Evolutionary conservation across 2,797 vertebrate genomes (phyloP).

Genomic region (Propithecus perrieri): DNA sequence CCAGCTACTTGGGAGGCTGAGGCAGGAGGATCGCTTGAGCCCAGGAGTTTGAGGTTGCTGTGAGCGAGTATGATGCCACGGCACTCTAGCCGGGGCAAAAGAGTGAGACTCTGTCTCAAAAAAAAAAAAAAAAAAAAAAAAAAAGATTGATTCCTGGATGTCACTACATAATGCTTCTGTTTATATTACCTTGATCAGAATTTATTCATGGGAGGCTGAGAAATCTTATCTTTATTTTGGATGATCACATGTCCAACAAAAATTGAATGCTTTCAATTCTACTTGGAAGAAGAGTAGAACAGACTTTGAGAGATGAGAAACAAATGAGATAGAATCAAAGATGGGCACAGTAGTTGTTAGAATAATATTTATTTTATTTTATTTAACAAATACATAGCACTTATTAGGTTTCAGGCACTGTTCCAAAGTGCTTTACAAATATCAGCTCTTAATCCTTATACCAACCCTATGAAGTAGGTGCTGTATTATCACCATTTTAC

Average conservation of each 20-base stretch:
- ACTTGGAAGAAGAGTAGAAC: neutral
- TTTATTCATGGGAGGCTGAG: conserved; percentile 10
- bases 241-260: neutral
- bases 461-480: neutral
- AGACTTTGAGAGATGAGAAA: conserved; percentile 36
- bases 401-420: neutral
- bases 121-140: no score
- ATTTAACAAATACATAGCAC: neutral
- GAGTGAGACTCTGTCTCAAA: no score
- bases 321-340: neutral
- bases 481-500: neutral
- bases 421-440: conserved; percentile 13
- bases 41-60: no score
- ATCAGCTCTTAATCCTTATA: neutral
- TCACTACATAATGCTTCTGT: neutral
- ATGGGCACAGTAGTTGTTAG: neutral
- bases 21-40: no score
- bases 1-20: no score
- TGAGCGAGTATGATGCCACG: no score
- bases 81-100: no score
- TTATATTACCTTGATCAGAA: neutral
- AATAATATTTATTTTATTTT: neutral
- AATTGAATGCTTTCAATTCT: neutral
- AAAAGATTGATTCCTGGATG: neutral
- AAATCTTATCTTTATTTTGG: conserved; percentile 22